These are phyloP conservation scores for Paramormyrops kingsleyae DNA, from an alignment of 2,113 vertebrate species.

Conservation along the genomic window DNA sequence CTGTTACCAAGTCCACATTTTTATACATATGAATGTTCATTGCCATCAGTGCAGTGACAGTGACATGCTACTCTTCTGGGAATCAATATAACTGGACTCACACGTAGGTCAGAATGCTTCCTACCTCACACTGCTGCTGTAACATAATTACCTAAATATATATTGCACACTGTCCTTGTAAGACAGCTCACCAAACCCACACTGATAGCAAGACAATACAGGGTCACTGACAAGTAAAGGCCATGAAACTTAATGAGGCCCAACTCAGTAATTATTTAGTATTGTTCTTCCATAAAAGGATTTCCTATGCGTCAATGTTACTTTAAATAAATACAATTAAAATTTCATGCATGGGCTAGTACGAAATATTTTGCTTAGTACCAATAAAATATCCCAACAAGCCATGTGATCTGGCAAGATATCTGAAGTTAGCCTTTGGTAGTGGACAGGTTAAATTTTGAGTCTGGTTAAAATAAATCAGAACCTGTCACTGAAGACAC, in stretches of 20 bases:
- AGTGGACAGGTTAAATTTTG: neutral
- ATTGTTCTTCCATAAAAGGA: neutral
- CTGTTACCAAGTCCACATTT: neutral
- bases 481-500: neutral
- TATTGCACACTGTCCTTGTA: neutral
- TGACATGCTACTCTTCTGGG: neutral
- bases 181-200: neutral
- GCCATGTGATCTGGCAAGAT: neutral
- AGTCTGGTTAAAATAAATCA: neutral
- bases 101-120: neutral
- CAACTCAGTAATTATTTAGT: slow-evolving; percentile 9
- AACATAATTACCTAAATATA: neutral
- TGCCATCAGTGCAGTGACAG: neutral
- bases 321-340: neutral
- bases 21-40: neutral
- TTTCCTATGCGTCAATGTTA: neutral
- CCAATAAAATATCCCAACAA: neutral
- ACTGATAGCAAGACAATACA: neutral
- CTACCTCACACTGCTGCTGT: neutral
- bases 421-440: neutral
- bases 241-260: slow-evolving; percentile 9
- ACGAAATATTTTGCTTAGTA: neutral
- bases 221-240: neutral
- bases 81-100: neutral
- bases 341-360: neutral